Conservation (phyloP, 2,888 invertebrate species). For the Microctonus brassicae region DNA sequence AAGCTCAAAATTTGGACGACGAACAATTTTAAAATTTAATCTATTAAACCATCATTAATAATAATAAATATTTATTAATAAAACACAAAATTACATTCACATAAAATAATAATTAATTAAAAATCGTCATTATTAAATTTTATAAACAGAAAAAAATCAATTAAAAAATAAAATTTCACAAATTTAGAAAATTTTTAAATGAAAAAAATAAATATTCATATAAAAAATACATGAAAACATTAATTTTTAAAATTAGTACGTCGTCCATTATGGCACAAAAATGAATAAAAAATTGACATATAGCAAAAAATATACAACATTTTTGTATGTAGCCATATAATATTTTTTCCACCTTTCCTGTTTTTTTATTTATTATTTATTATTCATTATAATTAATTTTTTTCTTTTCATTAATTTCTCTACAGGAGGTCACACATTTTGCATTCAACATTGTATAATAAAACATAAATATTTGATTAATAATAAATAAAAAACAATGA, state of each 20-base stretch:
- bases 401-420: slow-evolving; percentile 4
- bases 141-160: too few relatives aligned
- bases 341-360: not conserved
- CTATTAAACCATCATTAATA: not conserved
- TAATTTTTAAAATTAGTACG: not conserved
- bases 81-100: not conserved
- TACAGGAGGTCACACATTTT: not conserved
- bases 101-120: slow-evolving; percentile 10
- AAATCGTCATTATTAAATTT: too few relatives aligned
- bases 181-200: too few relatives aligned
- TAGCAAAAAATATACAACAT: slow-evolving; percentile 47
- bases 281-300: slow-evolving; percentile 38
- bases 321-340: slow-evolving; percentile 20
- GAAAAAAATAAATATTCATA: too few relatives aligned
- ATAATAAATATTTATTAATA: not conserved
- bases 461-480: too few relatives aligned
- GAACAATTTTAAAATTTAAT: slow-evolving; percentile 11
- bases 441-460: too few relatives aligned
- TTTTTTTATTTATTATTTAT: too few relatives aligned
- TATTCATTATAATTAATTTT: too few relatives aligned
- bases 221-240: too few relatives aligned
- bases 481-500: slow-evolving; percentile 44
- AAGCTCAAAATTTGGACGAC: not conserved
- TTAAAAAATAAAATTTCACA: too few relatives aligned
- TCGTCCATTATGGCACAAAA: not conserved